A percentile compares a stretch with the other conserved stretches of the same genome.
Evolutionary conservation across 2,888 invertebrate genomes (phyloP).

Genomic region (Ormia ochracea): DNA sequence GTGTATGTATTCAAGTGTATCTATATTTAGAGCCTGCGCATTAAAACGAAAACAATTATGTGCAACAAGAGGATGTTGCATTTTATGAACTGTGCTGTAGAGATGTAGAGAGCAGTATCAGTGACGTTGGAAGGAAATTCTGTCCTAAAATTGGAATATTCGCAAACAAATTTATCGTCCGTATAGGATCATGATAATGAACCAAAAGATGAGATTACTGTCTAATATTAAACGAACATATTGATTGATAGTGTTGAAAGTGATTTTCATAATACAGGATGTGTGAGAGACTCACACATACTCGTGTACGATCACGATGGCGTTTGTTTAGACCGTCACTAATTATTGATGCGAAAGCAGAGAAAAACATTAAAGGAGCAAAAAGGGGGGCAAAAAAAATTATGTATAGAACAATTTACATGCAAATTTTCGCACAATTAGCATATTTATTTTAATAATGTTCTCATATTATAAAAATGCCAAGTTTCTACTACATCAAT

Average conservation of each 20-base stretch:
- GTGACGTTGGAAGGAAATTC: constrained; percentile 50
- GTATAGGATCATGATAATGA: constrained; percentile 36
- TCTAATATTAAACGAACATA: constrained; percentile 42
- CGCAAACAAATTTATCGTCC: constrained; percentile 10
- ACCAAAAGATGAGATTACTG: constrained; percentile 42
- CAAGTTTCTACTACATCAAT: background rate
- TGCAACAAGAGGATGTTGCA: constrained; percentile 18
- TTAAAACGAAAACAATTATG: constrained; percentile 19
- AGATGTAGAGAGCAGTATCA: background rate
- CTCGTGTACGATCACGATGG: constrained; percentile 17
- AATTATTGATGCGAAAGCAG: constrained; percentile 26
- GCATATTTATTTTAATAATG: constrained; percentile 51
- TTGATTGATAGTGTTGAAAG: constrained; percentile 66
- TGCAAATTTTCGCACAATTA: constrained; percentile 67
- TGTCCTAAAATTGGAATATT: constrained; percentile 43
- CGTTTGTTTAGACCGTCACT: constrained; percentile 46
- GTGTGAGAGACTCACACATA: constrained; percentile 39
- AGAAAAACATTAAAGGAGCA: background rate
- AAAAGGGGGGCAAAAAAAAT: background rate
- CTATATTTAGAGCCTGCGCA: background rate
- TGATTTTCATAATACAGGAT: constrained; percentile 53
- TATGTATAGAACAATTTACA: constrained; percentile 61
- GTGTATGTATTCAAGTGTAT: no score
- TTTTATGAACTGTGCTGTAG: background rate
- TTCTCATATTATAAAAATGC: background rate